These are phyloP conservation scores for Cyrtonyx montezumae DNA, from an alignment of 2,113 vertebrate species.

Conservation along the genomic window DNA sequence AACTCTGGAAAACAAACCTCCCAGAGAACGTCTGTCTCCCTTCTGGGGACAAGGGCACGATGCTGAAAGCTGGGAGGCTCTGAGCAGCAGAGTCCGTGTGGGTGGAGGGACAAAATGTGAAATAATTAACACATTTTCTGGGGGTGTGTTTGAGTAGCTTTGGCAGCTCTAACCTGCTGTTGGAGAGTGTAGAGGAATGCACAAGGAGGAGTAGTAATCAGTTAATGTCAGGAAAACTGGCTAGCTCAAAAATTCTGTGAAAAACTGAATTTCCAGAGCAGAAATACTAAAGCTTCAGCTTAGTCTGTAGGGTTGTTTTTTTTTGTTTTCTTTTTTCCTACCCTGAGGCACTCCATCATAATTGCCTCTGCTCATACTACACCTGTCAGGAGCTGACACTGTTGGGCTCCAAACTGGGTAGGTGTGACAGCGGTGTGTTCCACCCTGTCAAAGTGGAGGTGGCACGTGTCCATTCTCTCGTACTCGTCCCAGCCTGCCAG, in stretches of 20 bases:
- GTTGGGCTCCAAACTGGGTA: not conserved
- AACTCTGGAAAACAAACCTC: not conserved
- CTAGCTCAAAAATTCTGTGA: slow-evolving; percentile 12
- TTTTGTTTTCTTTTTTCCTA: not conserved
- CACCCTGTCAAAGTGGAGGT: not conserved
- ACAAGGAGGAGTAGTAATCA: not conserved
- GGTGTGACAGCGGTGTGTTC: not conserved
- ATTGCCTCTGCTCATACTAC: slow-evolving; percentile 1
- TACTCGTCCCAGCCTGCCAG: not conserved
- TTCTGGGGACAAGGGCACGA: not conserved
- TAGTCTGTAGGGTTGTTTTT: not conserved
- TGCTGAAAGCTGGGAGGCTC: not conserved
- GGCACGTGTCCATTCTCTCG: not conserved
- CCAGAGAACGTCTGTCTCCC: not conserved
- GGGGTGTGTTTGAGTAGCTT: not conserved
- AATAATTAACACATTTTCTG: not conserved
- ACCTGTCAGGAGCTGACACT: slow-evolving; percentile 22
- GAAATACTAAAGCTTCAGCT: not conserved
- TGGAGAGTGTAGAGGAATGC: not conserved
- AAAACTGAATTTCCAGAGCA: not conserved
- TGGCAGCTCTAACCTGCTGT: not conserved
- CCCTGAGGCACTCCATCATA: slow-evolving; percentile 13
- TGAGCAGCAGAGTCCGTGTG: not conserved
- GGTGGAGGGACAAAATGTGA: not conserved
- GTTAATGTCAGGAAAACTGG: not conserved